Evolutionary conservation across 2,797 vertebrate species (phyloP).

Genomic region (Percopsis omiscomaycus): DNA sequence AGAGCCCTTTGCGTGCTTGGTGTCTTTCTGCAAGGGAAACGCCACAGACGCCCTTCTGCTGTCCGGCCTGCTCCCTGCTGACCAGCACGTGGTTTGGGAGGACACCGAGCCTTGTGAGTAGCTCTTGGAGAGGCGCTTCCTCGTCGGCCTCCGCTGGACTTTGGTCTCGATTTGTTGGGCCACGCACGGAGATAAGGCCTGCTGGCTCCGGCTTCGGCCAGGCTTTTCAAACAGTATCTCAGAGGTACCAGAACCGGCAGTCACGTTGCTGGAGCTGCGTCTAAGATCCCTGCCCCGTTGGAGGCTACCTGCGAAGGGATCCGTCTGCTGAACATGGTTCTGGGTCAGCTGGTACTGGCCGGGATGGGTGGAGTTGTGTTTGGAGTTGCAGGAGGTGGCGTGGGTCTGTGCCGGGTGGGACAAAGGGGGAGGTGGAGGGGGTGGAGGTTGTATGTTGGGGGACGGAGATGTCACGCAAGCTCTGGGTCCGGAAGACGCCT

Average conservation of each 20-base stretch:
- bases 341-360: conserved; percentile 78
- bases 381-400: conserved; percentile 81
- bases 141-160: conserved; percentile 79
- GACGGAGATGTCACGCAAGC: conserved; percentile 83
- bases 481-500: conserved; percentile 71
- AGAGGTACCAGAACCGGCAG: conserved; percentile 75
- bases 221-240: conserved; percentile 84
- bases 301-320: conserved; percentile 78
- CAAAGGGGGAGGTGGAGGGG: conserved; percentile 79
- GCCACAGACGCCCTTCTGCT: conserved; percentile 75
- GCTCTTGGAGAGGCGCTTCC: conserved; percentile 91
- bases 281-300: conserved; percentile 83
- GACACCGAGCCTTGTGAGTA: conserved; percentile 89
- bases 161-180: conserved; percentile 73
- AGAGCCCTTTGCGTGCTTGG: conserved; percentile 82
- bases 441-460: conserved; percentile 73
- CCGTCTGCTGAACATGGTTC: conserved; percentile 80
- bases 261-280: conserved; percentile 82
- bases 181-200: conserved; percentile 69
- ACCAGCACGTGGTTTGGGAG: conserved; percentile 76
- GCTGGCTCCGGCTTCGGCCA: conserved; percentile 71
- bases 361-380: conserved; percentile 76
- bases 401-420: conserved; percentile 70
- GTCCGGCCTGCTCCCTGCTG: conserved; percentile 74
- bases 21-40: conserved; percentile 81